Evolutionary conservation across 2,113 vertebrate species (phyloP), one percentile per base, ranked within the genome.

Genomic region (Ginglymostoma cirratum): DNA sequence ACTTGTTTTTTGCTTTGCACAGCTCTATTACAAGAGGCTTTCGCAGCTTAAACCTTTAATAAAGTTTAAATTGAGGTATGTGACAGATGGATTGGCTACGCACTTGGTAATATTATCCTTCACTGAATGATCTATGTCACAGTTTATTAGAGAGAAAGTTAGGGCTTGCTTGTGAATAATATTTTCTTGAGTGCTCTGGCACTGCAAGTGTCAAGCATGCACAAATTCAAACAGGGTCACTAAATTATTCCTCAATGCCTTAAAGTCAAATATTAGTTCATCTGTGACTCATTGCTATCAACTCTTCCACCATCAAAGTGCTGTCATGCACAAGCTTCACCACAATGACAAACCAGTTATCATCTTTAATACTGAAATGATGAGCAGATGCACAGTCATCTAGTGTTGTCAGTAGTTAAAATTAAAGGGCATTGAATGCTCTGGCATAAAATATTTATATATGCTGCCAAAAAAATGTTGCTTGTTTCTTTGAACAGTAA

Each of bases 401-500:
- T 45, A 27, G 21, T 52, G 69, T 95, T 52, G 7, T 70, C 66
- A 72, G 42, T 72, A 72, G 17, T 38, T 45, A 61, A 45, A 94
- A 27, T 94, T 45, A 69, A 69, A 27, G 4, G 92, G 67, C 94
- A 95, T 72, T 52, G 42, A 61, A 95, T 95, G 45, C 27, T 70
- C 67, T 72, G 34, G 94, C 69, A 95, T 95, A 95, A 95, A 95
- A 48, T 48, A 70, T 72, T 24, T 95, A 69, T 95, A 72, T 45
- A 72, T 95, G 42, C 69, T 76, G 24, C 93, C 38, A 72, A 95
- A 95, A 72, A 72, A 30, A 48, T 34, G 24, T 45, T 19, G 90
- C 61, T 66, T 66, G 30, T 6, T 93, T 67, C 66, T 94, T n/a
- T 95, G 94, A 95, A 95, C 69, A 95, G 55, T 93, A 93, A 95